These are phyloP conservation scores for Caranx ignobilis DNA, from an alignment of 2,113 vertebrate genomes.

Conservation along the genomic window DNA sequence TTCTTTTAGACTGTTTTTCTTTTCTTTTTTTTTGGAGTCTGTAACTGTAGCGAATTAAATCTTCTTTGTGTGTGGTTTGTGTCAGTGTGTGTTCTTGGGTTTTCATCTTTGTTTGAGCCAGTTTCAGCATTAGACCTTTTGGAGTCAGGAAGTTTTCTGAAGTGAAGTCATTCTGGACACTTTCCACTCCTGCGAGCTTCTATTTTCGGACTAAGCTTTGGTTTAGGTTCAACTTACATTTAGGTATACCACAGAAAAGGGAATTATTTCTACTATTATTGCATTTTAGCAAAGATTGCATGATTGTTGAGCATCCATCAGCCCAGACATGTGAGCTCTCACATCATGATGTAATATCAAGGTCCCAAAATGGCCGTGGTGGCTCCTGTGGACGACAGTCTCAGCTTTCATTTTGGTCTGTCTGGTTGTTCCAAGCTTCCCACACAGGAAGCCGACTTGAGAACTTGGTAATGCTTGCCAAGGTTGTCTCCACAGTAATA, in stretches of 20 bases:
- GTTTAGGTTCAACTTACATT: neutral
- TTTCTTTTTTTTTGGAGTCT: constrained; percentile 26
- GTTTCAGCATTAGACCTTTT: constrained; percentile 31
- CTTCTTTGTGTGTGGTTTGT: constrained; percentile 35
- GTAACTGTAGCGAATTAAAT: constrained; percentile 12
- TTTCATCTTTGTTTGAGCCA: constrained; percentile 21
- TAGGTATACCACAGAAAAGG: constrained; percentile 9
- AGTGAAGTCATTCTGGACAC: constrained; percentile 34
- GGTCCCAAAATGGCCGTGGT: constrained; percentile 19
- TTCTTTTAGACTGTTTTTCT: constrained; percentile 10
- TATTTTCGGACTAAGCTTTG: constrained; percentile 18
- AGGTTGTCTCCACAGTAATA: constrained; percentile 49
- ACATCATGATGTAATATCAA: constrained; percentile 12
- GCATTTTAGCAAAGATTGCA: constrained; percentile 3
- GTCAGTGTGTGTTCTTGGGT: constrained; percentile 18
- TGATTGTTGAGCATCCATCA: neutral
- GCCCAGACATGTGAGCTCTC: constrained; percentile 2
- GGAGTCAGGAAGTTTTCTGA: constrained; percentile 28
- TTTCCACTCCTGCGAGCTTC: constrained; percentile 1
- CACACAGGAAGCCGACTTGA: constrained; percentile 55
- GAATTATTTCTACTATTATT: constrained; percentile 21
- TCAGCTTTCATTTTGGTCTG: constrained; percentile 43
- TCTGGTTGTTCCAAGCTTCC: constrained; percentile 22
- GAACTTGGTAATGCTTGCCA: constrained; percentile 48
- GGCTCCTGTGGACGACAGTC: constrained; percentile 35